These are phyloP conservation scores for Pithys albifrons DNA, from an alignment of 2,113 vertebrate genomes.

Conservation along the genomic window DNA sequence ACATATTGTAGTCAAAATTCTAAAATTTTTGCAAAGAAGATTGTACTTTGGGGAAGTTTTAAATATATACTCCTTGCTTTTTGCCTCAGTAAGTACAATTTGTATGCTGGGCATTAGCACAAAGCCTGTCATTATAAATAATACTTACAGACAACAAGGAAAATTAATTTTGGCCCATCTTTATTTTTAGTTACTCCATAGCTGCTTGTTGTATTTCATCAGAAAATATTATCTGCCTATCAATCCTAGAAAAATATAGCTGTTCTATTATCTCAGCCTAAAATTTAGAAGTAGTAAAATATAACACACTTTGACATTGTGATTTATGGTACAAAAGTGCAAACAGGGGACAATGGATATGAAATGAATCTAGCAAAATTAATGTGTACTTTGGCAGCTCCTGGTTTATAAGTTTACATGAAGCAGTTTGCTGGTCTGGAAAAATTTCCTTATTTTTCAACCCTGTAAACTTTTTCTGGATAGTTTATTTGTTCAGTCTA, in stretches of 20 bases:
- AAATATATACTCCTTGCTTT: background rate
- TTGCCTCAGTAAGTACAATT: background rate
- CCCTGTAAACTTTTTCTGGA: background rate
- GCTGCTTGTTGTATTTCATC: background rate
- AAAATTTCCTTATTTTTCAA: conserved; percentile 15
- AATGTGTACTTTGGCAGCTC: conserved; percentile 14
- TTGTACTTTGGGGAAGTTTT: background rate
- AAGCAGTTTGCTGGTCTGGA: background rate
- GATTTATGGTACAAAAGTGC: conserved; percentile 26
- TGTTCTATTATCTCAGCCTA: conserved; percentile 12
- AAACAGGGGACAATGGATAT: conserved; percentile 5
- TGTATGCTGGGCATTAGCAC: background rate
- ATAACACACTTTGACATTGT: background rate
- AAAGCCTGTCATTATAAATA: background rate
- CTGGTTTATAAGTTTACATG: background rate
- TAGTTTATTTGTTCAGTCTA: conserved; percentile 2
- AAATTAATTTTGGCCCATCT: background rate
- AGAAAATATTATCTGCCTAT: conserved; percentile 6
- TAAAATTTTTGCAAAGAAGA: background rate
- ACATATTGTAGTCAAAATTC: background rate
- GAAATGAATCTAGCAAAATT: conserved; percentile 13
- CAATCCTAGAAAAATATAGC: conserved; percentile 18
- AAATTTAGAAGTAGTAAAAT: conserved; percentile 36
- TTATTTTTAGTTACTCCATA: background rate
- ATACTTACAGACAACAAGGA: background rate